Percentiles rank a stretch among this genome's conserved stretches.
These are phyloP conservation scores for Standfussiana lucernea DNA, from an alignment of 2,888 invertebrate species.

Conservation along the genomic window DNA sequence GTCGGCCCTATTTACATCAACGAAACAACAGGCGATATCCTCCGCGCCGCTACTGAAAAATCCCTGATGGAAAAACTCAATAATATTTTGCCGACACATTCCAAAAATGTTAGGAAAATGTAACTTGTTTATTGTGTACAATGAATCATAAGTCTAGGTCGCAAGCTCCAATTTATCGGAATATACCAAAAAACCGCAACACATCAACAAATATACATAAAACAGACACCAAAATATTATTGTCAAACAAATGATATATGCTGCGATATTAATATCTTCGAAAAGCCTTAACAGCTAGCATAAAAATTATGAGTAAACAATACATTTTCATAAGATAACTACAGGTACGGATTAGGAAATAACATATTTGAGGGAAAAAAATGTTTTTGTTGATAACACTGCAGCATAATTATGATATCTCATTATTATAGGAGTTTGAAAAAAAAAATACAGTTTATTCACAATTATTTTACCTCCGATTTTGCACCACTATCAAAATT, in stretches of 20 bases:
- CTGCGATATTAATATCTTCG: conserved; percentile 47
- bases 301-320: conserved; percentile 50
- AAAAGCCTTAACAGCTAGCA: conserved; percentile 60
- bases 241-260: conserved; percentile 74
- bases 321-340: conserved; percentile 62
- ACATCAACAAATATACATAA: conserved; percentile 24
- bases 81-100: not conserved
- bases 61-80: not conserved
- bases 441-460: not conserved
- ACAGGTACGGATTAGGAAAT: conserved; percentile 56
- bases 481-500: not conserved
- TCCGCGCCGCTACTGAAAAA: rapidly evolving
- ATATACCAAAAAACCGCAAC: conserved; percentile 13
- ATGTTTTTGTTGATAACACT: not conserved
- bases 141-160: conserved; percentile 29
- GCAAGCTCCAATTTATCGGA: not conserved
- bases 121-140: not conserved
- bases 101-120: not conserved
- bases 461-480: not conserved
- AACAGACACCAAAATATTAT: conserved; percentile 65
- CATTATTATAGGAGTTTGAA: not conserved
- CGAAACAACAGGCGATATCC: not conserved
- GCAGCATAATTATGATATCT: not conserved
- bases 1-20: not conserved
- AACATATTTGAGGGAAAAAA: conserved; percentile 22